Base-by-base conservation (phyloP, 2,113 vertebrate genomes). In the Atractosteus spatula region DNA sequence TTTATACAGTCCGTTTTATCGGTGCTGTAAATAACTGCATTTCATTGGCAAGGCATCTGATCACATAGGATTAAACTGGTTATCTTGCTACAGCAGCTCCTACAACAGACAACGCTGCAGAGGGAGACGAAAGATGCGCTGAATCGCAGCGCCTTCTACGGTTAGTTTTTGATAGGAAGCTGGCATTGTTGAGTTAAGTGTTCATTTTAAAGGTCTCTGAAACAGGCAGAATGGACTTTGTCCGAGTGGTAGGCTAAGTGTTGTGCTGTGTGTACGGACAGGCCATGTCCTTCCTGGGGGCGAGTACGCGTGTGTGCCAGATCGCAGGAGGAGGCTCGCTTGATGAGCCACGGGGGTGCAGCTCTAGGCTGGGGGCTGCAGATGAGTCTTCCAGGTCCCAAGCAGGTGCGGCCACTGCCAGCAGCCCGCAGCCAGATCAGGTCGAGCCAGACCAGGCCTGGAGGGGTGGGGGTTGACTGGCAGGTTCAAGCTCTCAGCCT, bases 191-290 rank as follows among this genome's bases (percentile, higher is more conserved):
- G 29, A 29, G 29, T 29, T 29, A 29, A 29, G 29, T 29, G 29
- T 29, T 29, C 2, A 29, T 29, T 29, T 29, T 29, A 29, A 29
- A 29, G 29, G 29, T 29, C 29, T 29, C 29, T 8, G 10, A 65
- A 68, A 56, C 61, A 13, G 41, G 42, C 63, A 44, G 17, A 41
- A 64, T 10, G 17, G 8, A 4, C 64, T 66, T 72, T 66, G 67
- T 67, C 71, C 73, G 71, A 67, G 71, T 79, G 71, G 71, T 66
- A 78, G 76, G 72, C 71, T 72, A 72, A 73, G 76, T 72, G 71
- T 75, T 79, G 74, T 79, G 59, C 54, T 64, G 59, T 68, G 41
- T 41, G 8, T 68, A 16, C 55, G 17, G 17, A 29, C 17, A 29
- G 17, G 17, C 17, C 17, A 29, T 29, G 17, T 29, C 17, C 17